Percentiles rank a stretch among this genome's conserved stretches.
phyloP scores from a whole-genome alignment of 2,888 invertebrate genomes.

The Tipula helvola region DNA sequence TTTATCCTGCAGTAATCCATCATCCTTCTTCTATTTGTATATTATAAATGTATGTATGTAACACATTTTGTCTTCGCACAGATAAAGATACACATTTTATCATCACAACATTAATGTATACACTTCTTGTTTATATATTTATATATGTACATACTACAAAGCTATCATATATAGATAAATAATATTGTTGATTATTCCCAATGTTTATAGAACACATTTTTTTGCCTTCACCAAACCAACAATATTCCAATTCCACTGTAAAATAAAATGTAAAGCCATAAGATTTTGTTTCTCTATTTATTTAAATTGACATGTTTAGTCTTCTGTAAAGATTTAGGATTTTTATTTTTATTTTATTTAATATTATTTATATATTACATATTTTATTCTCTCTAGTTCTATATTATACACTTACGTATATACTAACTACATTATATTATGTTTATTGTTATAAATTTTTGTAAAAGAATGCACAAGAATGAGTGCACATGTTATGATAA shows the following conservation, averaged over 20 bases:
- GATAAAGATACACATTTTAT: background rate
- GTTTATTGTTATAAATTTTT: background rate
- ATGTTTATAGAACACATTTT: background rate
- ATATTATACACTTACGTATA: background rate
- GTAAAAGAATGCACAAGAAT: background rate
- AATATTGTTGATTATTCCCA: background rate
- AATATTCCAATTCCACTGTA: background rate
- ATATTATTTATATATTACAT: background rate
- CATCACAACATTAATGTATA: background rate
- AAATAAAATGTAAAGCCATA: background rate
- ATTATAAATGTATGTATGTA: background rate
- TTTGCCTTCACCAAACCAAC: background rate
- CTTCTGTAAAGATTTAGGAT: background rate
- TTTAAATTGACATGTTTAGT: background rate
- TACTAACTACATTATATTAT: background rate
- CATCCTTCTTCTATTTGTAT: background rate
- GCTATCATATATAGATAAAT: background rate
- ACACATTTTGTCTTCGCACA: background rate
- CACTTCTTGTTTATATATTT: background rate
- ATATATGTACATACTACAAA: background rate
- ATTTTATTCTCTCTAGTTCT: background rate
- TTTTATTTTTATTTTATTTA: background rate
- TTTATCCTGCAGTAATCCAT: background rate
- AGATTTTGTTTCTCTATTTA: background rate
- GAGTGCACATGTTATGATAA: background rate